Evolutionary conservation across 2,797 vertebrate species (phyloP), one percentile per base, ranked within the genome.

Genomic region (Silurus aristotelis): DNA sequence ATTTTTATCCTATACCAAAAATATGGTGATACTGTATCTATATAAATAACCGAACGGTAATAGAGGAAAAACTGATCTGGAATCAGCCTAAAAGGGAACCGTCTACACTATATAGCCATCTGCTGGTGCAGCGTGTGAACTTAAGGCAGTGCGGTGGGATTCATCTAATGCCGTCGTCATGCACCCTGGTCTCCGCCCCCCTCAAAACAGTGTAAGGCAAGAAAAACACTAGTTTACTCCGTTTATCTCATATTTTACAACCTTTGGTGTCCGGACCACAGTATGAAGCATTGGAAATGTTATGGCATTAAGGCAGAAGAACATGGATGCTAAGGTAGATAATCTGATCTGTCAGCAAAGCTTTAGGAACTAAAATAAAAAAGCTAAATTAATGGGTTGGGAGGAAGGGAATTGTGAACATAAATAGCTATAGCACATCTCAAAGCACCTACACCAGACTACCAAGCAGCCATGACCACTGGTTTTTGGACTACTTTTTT

Each of bases 261-360:
- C 76, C 89, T 90, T 90, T 90, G 89, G 89, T 88, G 83, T 89
- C 87, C 83, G 80, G 83, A 88, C 83, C 84, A 88, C 68, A 77
- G 67, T 82, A 76, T 84, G 86, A 88, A 83, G 87, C 79, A 85
- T 82, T 88, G 83, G 75, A 87, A 86, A 87, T 58, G 56, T 73
- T 85, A 83, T 56, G 80, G 83, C 52, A 63, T 90, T 92, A 92
- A 92, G 91, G 90, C 90, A 90, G 88, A 89, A 87, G 71, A 85
- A 83, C 68, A 84, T 76, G 78, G 70, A 83, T 63, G 85, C 78
- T 85, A 85, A 73, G 70, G 75, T 88, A 66, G 56, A 82, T n/a
- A 31, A 56, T 63, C 84, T 79, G 72, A 31, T 19, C 31, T 87
- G 73, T 56, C 56, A 73, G 67, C 9, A 10, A 78, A 85, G 56